These are phyloP conservation scores for Scotopteryx bipunctaria DNA, from an alignment of 2,888 invertebrate genomes.

Conservation along the genomic window DNA sequence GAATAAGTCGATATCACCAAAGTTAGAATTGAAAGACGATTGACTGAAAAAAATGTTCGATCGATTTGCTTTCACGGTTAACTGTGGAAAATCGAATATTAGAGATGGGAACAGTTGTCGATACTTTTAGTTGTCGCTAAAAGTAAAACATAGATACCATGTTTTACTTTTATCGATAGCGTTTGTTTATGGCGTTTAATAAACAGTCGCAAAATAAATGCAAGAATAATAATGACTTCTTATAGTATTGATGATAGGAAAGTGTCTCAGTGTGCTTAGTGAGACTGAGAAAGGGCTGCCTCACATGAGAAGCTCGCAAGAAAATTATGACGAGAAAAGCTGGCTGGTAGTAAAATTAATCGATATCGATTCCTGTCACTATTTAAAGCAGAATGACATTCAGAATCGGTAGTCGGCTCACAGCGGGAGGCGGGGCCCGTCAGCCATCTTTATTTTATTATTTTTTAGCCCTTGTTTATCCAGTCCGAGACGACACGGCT, in stretches of 20 bases:
- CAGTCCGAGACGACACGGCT: conserved; percentile 71
- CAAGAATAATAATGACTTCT: too few species aligned
- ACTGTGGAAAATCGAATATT: conserved; percentile 44
- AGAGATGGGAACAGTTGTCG: conserved; percentile 39
- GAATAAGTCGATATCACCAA: conserved; percentile 80
- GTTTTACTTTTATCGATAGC: too few species aligned
- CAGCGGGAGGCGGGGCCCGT: conserved; percentile 77
- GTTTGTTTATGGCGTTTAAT: too few species aligned
- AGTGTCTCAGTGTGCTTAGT: too few species aligned
- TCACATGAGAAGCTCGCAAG: too few species aligned
- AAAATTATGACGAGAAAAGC: background rate
- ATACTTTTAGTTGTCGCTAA: conserved; percentile 5
- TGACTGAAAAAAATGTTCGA: conserved; percentile 68
- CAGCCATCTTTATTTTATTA: conserved; percentile 76
- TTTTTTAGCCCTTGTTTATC: conserved; percentile 79
- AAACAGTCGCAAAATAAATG: too few species aligned
- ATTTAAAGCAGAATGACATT: conserved; percentile 69
- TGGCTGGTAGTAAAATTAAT: too few species aligned
- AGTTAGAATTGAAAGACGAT: conserved; percentile 77
- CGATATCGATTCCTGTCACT: conserved; percentile 9
- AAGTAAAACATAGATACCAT: background rate
- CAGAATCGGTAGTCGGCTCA: conserved; percentile 75
- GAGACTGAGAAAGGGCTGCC: too few species aligned
- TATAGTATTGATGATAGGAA: too few species aligned
- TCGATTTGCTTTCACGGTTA: conserved; percentile 67